Conservation (phyloP, 2,888 invertebrate species). For the Cheiracanthium punctorium region DNA sequence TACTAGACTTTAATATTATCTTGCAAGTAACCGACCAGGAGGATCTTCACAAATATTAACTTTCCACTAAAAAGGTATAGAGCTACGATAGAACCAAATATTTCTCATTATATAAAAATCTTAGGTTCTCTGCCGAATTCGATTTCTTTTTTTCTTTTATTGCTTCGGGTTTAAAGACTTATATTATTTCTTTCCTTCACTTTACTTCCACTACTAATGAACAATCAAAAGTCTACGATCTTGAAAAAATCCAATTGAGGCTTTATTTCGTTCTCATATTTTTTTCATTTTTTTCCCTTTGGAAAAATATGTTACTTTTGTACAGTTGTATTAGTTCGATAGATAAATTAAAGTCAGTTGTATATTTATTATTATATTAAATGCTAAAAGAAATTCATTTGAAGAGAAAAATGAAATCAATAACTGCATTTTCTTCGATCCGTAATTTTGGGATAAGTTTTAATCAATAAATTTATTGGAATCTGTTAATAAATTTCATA, state of each 20-base stretch:
- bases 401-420: too few species aligned
- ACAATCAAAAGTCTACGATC: not conserved
- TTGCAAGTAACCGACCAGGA: slow-evolving; percentile 16
- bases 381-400: too few species aligned
- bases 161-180: slow-evolving; percentile 21
- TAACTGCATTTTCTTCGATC: too few species aligned
- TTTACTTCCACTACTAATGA: slow-evolving; percentile 3
- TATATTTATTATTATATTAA: too few species aligned
- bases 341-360: too few species aligned
- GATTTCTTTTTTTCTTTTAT: slow-evolving; percentile 14
- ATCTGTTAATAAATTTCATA: too few species aligned
- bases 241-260: slow-evolving; percentile 25
- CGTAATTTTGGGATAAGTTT: too few species aligned
- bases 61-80: slow-evolving; percentile 47
- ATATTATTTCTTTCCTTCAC: slow-evolving; percentile 52
- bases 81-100: slow-evolving; percentile 32
- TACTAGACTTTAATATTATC: slow-evolving; percentile 50
- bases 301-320: too few species aligned
- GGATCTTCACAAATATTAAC: slow-evolving; percentile 55
- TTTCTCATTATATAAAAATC: slow-evolving; percentile 41
- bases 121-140: slow-evolving; percentile 33
- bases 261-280: too few species aligned
- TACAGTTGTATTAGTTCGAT: too few species aligned
- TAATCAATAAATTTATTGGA: too few species aligned
- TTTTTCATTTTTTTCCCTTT: too few species aligned